Base-by-base conservation (phyloP, 2,888 invertebrate genomes). In the Archips crataeganus region DNA sequence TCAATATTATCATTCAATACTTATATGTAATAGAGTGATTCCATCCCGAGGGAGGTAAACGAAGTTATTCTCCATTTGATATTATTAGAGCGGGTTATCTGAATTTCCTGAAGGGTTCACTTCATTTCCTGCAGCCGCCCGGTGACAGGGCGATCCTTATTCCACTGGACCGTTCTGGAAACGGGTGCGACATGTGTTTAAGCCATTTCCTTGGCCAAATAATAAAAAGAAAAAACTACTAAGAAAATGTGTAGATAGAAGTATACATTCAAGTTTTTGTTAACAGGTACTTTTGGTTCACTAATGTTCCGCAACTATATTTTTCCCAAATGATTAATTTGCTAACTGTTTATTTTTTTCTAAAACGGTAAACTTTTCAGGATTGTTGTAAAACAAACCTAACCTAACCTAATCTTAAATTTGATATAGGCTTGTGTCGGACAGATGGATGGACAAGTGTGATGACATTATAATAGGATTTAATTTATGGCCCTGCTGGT, bases 121-220 rank as follows among this genome's bases (percentile, higher is more conserved):
- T 82, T 88, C 84, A 87, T 88, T 88, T 87, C 88, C 88, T 63
- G 71, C 23, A 23, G 23, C 61, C 15, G 54, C 49, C 39, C 68
- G 45, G 15, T 32, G 67, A 45, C 51, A 54, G 61, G n/a, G 65
- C 51, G 47, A 23, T 13, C 64, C 36, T 23, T 3, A 13, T 34
- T 49, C 49, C 34, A 15, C 62, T n/a, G 45, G 45, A 23, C 45
- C 62, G 45, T 62, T 42, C 23, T 62, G 11, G 42, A 62, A 45
- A 11, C 45, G 42, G 62, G 45, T 45, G 32, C 8, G 64, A 64
- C 64, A 62, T 62, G 62, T 64, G 64, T 49, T 49, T 34, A 64
- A 32, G 32, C n/a, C n/a, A 36, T 64, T 64, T 34, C 15, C 32
- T 13, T 54, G 15, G 9, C 0, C 9, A 34, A 59, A 34, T 59